Percentiles rank a stretch among this genome's conserved stretches.
phyloP scores from a whole-genome alignment of 1,140 invertebrate species.

The Drosophila sulfurigaster region DNA sequence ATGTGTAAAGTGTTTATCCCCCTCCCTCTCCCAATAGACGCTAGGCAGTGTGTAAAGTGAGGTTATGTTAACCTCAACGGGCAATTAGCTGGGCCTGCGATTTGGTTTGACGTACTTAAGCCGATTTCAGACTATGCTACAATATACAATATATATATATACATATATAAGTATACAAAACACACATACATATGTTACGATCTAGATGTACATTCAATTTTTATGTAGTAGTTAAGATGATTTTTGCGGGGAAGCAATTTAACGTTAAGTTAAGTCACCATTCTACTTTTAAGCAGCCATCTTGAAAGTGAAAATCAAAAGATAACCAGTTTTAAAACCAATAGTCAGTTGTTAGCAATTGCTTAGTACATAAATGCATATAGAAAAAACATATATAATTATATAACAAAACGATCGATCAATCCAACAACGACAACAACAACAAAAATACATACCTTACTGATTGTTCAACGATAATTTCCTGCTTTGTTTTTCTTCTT shows the following conservation, averaged over 20 bases:
- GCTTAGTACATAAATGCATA: constrained; percentile 21
- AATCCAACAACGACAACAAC: constrained; percentile 25
- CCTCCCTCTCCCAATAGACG: constrained; percentile 17
- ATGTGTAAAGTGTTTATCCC: constrained; percentile 11
- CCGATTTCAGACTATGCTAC: constrained; percentile 36
- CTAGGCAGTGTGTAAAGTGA: constrained; percentile 59
- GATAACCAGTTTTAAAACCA: constrained; percentile 33
- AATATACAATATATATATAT: constrained; percentile 21
- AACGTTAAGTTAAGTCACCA: constrained; percentile 42
- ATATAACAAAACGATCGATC: constrained; percentile 38
- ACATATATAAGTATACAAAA: constrained; percentile 9
- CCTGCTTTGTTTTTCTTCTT: neutral
- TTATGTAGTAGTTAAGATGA: constrained; percentile 53
- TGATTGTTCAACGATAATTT: constrained; percentile 38
- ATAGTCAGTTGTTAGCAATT: constrained; percentile 62
- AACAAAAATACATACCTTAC: constrained; percentile 48
- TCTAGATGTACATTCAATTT: constrained; percentile 52
- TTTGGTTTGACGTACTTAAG: constrained; percentile 20
- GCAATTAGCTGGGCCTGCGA: constrained; percentile 24
- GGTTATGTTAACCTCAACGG: constrained; percentile 71
- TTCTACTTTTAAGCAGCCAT: constrained; percentile 29
- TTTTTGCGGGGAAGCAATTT: constrained; percentile 39
- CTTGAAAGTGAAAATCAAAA: constrained; percentile 2
- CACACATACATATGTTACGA: constrained; percentile 30
- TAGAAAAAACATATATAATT: constrained; percentile 16